phyloP scores from a whole-genome alignment of 2,113 vertebrate species.

The Austrofundulus limnaeus region DNA sequence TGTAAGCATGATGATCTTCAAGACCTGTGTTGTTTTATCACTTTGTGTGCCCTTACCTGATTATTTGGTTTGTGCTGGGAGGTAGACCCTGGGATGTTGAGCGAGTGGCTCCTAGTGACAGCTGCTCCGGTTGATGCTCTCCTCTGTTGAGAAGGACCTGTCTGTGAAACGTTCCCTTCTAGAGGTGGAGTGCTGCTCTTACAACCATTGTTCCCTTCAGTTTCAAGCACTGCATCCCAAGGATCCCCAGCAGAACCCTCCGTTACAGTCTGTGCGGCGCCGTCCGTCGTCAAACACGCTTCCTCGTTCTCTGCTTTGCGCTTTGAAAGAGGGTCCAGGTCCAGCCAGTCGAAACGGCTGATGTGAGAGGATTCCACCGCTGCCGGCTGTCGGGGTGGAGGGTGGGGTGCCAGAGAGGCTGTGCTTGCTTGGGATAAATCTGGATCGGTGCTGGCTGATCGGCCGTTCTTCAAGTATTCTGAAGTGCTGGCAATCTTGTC shows the following conservation, averaged over 20 bases:
- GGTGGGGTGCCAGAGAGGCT: conserved; percentile 70
- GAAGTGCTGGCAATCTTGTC: conserved; percentile 97
- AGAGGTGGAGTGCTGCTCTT: conserved; percentile 62
- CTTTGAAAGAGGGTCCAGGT: conserved; percentile 94
- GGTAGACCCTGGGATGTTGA: conserved; percentile 83
- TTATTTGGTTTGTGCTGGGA: conserved; percentile 73
- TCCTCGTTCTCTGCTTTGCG: conserved; percentile 84
- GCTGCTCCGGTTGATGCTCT: conserved; percentile 82
- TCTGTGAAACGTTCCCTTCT: conserved; percentile 67
- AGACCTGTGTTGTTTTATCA: background rate
- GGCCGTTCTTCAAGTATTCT: conserved; percentile 91
- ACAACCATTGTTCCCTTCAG: conserved; percentile 61
- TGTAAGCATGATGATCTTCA: background rate
- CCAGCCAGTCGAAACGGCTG: conserved; percentile 92
- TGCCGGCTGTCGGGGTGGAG: conserved; percentile 65
- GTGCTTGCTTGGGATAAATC: conserved; percentile 71
- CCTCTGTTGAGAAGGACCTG: conserved; percentile 61
- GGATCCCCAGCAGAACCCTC: conserved; percentile 84
- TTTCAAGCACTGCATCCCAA: conserved; percentile 96
- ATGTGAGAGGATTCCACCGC: conserved; percentile 74
- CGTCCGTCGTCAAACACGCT: conserved; percentile 38
- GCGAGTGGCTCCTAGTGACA: conserved; percentile 88
- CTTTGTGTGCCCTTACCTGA: conserved; percentile 81
- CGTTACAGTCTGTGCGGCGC: conserved; percentile 35
- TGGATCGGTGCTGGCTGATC: conserved; percentile 79